Evolutionary conservation across 2,888 invertebrate genomes (phyloP).

Genomic region (Andricus quercusramuli): DNA sequence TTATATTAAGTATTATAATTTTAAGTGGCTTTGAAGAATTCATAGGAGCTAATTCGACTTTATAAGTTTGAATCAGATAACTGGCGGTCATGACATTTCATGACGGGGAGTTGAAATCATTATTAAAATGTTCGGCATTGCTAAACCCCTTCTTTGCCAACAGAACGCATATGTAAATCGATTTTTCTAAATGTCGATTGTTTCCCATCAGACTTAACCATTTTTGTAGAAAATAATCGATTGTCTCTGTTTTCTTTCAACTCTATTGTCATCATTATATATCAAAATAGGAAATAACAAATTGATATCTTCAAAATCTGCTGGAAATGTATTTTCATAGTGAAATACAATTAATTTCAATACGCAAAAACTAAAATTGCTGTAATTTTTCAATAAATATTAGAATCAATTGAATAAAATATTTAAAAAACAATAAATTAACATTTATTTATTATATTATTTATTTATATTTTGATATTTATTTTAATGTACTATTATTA

Average conservation of each 20-base stretch:
- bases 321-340: too few relatives aligned
- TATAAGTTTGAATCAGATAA: constrained; percentile 6
- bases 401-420: too few relatives aligned
- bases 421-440: too few relatives aligned
- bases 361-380: too few relatives aligned
- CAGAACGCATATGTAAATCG: background rate
- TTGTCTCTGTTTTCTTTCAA: background rate
- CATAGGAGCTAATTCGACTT: background rate
- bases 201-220: background rate
- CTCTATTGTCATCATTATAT: background rate
- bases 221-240: background rate
- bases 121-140: background rate
- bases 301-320: too few relatives aligned
- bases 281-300: background rate
- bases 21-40: background rate
- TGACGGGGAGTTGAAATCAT: background rate
- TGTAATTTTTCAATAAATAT: too few relatives aligned
- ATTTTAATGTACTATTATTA: too few relatives aligned
- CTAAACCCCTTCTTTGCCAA: background rate
- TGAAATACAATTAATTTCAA: too few relatives aligned
- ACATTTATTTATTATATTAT: too few relatives aligned
- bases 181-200: background rate
- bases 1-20: too few relatives aligned
- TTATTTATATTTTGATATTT: too few relatives aligned
- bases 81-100: background rate